Evolutionary conservation across 2,113 vertebrate species (phyloP), one percentile per base, ranked within the genome.

Genomic region (Marmota flaviventris): DNA sequence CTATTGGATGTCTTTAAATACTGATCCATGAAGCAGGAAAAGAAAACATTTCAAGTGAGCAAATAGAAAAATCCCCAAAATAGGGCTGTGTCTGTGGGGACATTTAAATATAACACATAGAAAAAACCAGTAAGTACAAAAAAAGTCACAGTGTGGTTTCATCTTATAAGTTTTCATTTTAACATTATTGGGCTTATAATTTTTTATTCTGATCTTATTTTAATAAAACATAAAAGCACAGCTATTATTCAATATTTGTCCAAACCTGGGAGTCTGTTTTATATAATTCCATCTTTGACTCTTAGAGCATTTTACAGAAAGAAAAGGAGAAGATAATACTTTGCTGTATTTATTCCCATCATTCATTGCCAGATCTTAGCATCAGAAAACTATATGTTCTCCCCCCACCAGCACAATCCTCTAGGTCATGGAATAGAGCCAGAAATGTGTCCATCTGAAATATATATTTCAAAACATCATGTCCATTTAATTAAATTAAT

Each of bases 1-100:
- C n/a, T 85, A 29, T 39, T 81, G 34, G 86, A 85, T 84, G 27
- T 0, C n/a, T 91, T 91, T 92, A 93, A 92, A 72, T 58, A 76
- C 13, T 83, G 27, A 58, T 32, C 61, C 45, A 73, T 39, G 72
- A 91, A 93, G 24, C 42, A 81, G n/a, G 17, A 76, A 94, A 92
- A 93, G 32, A 91, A 90, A 95, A 72, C 29, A 89, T 87, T 95
- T 97, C 11, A 96, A 79, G n/a, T 37, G 45, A 95, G 77, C 53
- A 81, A 92, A 79, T 16, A 42, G 58, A 67, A 92, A 82, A 82
- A 89, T 91, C 14, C 20, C 16, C 32, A 34, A 42, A 48, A 82
- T 78, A 27, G 42, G 25, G 22, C 13, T 61, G 4, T 39, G 5
- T 48, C 39, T 95, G 2, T 70, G 29, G 25, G 1, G 39, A 24